Conservation (phyloP, 2,113 vertebrate genomes). For the Ameiurus melas region DNA sequence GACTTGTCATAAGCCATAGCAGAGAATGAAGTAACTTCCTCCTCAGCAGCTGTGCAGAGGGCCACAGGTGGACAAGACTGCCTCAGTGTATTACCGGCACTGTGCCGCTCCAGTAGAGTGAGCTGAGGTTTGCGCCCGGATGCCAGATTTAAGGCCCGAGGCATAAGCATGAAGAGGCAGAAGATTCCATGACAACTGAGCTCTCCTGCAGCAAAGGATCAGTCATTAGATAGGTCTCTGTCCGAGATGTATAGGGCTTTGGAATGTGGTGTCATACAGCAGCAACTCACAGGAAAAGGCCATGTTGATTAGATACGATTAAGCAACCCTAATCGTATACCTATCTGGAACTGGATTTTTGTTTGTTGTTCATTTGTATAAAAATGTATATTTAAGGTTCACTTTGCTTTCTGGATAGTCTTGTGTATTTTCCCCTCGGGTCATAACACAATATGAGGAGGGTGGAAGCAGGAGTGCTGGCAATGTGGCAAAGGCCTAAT, state of each 20-base stretch:
- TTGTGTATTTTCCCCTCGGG: background rate
- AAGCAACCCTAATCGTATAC: background rate
- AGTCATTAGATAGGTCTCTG: background rate
- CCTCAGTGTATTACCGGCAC: background rate
- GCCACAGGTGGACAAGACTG: slow-evolving; percentile 32
- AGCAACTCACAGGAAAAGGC: background rate
- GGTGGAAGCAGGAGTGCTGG: slow-evolving; percentile 25
- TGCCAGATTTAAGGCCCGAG: background rate
- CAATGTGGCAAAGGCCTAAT: slow-evolving; percentile 65
- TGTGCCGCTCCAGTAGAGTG: background rate
- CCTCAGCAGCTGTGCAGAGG: slow-evolving; percentile 23
- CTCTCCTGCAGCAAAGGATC: background rate
- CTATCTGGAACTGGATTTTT: background rate
- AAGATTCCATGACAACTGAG: slow-evolving; percentile 28
- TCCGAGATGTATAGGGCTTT: background rate
- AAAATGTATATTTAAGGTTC: background rate
- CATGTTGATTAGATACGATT: background rate
- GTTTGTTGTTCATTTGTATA: background rate
- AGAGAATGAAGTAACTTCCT: slow-evolving; percentile 17
- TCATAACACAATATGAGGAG: background rate
- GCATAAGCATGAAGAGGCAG: slow-evolving; percentile 7
- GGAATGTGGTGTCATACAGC: background rate
- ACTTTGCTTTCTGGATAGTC: background rate
- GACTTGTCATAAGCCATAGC: slow-evolving; percentile 12
- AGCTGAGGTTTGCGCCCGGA: background rate